A percentile compares a stretch with the other conserved stretches of the same genome.
These are phyloP conservation scores for Pyrocoelia pectoralis DNA, from an alignment of 2,888 invertebrate genomes.

Conservation along the genomic window DNA sequence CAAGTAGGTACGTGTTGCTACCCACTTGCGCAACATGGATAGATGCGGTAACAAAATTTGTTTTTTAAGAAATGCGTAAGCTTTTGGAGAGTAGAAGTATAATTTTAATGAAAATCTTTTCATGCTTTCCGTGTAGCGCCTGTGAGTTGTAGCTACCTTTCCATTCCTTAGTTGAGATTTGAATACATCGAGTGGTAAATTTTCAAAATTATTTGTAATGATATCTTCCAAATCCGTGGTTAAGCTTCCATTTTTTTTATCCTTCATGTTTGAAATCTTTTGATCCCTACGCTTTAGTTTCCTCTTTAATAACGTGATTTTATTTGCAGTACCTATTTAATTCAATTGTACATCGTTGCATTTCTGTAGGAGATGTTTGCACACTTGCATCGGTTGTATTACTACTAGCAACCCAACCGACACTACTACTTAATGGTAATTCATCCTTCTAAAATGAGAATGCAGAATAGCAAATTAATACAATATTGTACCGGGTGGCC, in stretches of 20 bases:
- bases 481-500: no score
- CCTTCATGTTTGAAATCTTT: constrained; percentile 1
- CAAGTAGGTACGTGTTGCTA: background rate
- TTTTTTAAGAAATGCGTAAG: background rate
- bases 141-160: constrained; percentile 1
- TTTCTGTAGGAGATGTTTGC: no score
- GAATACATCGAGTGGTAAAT: background rate
- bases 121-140: constrained; percentile 1
- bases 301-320: background rate
- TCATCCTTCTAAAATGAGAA: no score
- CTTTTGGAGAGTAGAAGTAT: background rate
- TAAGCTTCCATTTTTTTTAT: background rate
- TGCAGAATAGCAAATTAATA: no score
- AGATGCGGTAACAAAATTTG: background rate
- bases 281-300: background rate
- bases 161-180: constrained; percentile 4
- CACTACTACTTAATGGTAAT: no score
- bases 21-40: background rate
- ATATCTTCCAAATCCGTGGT: background rate
- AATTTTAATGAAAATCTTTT: constrained; percentile 2
- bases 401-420: no score
- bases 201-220: background rate
- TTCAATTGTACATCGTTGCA: no score
- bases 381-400: no score
- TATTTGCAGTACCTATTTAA: constrained; percentile 2